phyloP scores from a whole-genome alignment of 2,797 vertebrate genomes.

The Acanthurus lineatus region DNA sequence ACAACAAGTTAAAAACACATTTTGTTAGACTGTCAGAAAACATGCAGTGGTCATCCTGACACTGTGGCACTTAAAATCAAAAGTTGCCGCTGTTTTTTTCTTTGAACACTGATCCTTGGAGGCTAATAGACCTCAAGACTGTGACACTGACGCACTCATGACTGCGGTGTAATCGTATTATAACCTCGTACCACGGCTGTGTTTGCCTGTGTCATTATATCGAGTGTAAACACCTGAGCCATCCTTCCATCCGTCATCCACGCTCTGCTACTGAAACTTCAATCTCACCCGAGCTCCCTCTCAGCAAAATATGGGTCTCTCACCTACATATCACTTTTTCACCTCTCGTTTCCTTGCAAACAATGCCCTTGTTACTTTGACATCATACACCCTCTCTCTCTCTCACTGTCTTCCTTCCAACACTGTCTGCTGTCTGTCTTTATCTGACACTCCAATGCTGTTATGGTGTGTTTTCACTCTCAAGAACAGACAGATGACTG shows the following conservation, averaged over 20 bases:
- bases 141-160: neutral
- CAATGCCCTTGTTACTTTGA: constrained; percentile 19
- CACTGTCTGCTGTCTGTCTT: no score
- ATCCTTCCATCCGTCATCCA: constrained; percentile 38
- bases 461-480: neutral
- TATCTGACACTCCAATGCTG: no score
- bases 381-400: constrained; percentile 8
- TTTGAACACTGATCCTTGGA: constrained; percentile 25
- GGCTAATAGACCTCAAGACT: constrained; percentile 17
- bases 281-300: constrained; percentile 3
- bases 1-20: constrained; percentile 4
- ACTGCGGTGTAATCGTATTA: constrained; percentile 20
- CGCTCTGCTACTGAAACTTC: neutral
- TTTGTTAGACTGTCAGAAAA: constrained; percentile 33
- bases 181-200: constrained; percentile 24
- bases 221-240: constrained; percentile 39
- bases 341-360: constrained; percentile 21
- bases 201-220: constrained; percentile 23
- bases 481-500: neutral
- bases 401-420: neutral
- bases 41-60: neutral
- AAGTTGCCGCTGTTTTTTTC: neutral
- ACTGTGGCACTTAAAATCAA: constrained; percentile 27
- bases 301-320: neutral
- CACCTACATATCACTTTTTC: constrained; percentile 7